Conservation (phyloP, 1,140 invertebrate genomes). For the Drosophila hydei region DNA sequence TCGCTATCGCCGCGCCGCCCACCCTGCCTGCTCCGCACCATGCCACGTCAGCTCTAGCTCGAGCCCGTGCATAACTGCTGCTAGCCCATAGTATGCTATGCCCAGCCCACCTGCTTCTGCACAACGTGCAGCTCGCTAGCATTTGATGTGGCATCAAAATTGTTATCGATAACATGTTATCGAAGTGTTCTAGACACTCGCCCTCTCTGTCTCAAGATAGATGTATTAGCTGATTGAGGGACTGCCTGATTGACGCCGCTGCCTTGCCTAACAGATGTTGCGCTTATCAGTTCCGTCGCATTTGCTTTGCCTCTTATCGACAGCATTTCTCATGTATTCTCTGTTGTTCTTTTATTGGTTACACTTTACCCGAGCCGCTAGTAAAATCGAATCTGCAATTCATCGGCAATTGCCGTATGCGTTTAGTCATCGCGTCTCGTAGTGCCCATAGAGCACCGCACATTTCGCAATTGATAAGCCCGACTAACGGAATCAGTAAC, state of each 20-base stretch:
- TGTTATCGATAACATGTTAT: constrained; percentile 3
- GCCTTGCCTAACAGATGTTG: constrained; percentile 45
- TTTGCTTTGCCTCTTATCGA: constrained; percentile 30
- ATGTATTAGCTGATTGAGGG: constrained; percentile 11
- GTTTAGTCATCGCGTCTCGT: constrained; percentile 6
- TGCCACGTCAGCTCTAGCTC: not conserved
- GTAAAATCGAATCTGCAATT: constrained; percentile 41
- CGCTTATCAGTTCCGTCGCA: constrained; percentile 36
- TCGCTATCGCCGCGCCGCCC: constrained; percentile 20
- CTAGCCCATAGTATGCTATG: too few relatives aligned
- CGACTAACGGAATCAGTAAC: not conserved
- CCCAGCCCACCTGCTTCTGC: not conserved
- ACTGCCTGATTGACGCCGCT: not conserved
- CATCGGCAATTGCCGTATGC: not conserved
- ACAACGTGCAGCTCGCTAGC: not conserved
- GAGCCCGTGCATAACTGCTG: not conserved
- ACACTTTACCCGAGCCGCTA: constrained; percentile 32
- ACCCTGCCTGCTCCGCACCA: not conserved
- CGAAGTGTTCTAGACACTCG: not conserved
- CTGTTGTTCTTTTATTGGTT: constrained; percentile 28
- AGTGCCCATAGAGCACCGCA: constrained; percentile 1
- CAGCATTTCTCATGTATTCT: constrained; percentile 41
- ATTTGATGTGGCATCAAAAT: not conserved
- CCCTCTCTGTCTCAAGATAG: constrained; percentile 26
- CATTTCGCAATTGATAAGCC: constrained; percentile 18